Evolutionary conservation across 2,888 invertebrate genomes (phyloP).

Genomic region (Pristionchus fissidentatus): DNA sequence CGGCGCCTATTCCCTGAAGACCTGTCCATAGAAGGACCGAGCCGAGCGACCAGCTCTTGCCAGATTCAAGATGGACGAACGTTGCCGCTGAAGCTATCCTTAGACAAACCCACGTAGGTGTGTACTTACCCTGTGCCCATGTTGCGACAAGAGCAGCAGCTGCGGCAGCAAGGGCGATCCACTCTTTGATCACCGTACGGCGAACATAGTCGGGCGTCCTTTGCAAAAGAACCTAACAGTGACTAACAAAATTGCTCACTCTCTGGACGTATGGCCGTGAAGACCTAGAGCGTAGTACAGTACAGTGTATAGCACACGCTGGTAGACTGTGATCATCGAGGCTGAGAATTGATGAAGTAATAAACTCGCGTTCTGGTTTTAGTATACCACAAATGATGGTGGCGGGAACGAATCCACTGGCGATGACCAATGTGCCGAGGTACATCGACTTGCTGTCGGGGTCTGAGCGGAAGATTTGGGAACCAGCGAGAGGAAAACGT

Average conservation of each 20-base stretch:
- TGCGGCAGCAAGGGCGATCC: neutral
- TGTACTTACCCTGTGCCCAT: neutral
- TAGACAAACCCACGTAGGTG: no score
- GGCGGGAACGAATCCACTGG: neutral
- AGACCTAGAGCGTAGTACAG: neutral
- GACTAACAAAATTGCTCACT: neutral
- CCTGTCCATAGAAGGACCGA: neutral
- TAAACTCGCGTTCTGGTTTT: neutral
- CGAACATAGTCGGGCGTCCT: neutral
- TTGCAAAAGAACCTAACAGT: neutral
- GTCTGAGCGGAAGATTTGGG: neutral
- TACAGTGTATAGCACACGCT: neutral
- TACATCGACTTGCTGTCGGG: neutral
- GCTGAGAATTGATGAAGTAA: neutral
- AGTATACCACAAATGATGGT: neutral
- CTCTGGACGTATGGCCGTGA: neutral
- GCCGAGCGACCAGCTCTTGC: neutral
- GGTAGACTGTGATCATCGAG: neutral
- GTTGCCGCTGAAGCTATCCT: neutral
- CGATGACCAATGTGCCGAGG: neutral
- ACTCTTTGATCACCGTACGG: neutral
- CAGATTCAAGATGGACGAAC: neutral
- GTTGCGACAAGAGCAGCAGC: neutral
- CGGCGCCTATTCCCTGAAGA: neutral
- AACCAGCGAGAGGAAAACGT: neutral